These are phyloP conservation scores for Hydractinia echinata DNA, from an alignment of 30 jellyfish, hydroid and myxozoan genomes.

Conservation along the genomic window DNA sequence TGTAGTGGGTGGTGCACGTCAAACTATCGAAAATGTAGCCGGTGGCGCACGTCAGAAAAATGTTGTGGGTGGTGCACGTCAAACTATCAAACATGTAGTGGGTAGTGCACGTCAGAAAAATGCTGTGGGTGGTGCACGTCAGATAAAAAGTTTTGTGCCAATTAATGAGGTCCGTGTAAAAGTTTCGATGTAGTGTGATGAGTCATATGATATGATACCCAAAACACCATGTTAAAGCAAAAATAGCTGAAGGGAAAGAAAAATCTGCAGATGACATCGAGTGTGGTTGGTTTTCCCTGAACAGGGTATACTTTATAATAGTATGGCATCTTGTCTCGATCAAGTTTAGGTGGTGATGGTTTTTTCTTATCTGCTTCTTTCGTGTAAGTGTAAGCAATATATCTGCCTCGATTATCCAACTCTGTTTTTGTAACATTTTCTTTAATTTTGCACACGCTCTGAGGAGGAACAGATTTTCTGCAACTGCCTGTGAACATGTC, in stretches of 20 bases:
- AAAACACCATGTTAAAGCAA: conserved; percentile 22
- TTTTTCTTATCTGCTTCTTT: conserved; percentile 4
- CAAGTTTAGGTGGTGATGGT: not conserved
- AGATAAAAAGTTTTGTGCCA: too few relatives aligned
- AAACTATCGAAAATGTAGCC: too few relatives aligned
- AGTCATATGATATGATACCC: not conserved
- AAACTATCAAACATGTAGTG: too few relatives aligned
- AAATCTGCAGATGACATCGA: conserved; percentile 19
- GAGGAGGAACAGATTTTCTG: not conserved
- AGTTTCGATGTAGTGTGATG: too few relatives aligned
- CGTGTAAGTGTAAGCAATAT: not conserved
- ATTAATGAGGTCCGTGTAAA: too few relatives aligned
- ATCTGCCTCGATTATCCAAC: not conserved
- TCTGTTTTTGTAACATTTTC: not conserved
- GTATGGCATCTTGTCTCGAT: conserved; percentile 15
- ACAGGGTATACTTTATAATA: conserved; percentile 7
- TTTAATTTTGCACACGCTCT: not conserved
- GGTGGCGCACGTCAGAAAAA: too few relatives aligned
- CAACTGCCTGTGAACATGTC: too few relatives aligned
- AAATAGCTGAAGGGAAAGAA: conserved; percentile 22
- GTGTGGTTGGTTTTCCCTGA: conserved; percentile 17
- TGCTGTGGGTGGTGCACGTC: too few relatives aligned
- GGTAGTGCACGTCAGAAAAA: too few relatives aligned
- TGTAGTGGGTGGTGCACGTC: too few relatives aligned
- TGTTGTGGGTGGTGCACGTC: too few relatives aligned